These are phyloP conservation scores for Lepus americanus DNA, from an alignment of 2,113 vertebrate genomes.

Conservation along the genomic window DNA sequence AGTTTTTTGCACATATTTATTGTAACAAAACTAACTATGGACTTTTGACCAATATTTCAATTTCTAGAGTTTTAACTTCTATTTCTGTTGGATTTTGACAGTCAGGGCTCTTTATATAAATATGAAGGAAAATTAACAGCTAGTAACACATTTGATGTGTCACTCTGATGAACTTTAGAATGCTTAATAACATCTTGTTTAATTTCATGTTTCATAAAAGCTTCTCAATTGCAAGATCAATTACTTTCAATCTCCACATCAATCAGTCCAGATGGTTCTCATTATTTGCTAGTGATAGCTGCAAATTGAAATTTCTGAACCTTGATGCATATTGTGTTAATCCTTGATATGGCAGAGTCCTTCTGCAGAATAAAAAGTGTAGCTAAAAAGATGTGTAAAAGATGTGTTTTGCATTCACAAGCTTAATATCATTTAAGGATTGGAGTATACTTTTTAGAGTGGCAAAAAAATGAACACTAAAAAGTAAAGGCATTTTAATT, in stretches of 20 bases:
- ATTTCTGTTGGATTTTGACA: constrained; percentile 41
- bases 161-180: constrained; percentile 82
- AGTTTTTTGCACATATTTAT: neutral
- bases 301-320: constrained; percentile 83
- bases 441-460: constrained; percentile 19
- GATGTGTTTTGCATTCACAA: neutral
- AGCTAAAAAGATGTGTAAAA: constrained; percentile 6
- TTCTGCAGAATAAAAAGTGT: constrained; percentile 60
- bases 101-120: constrained; percentile 29
- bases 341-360: constrained; percentile 47
- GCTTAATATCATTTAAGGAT: constrained; percentile 12
- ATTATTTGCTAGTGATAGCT: constrained; percentile 81
- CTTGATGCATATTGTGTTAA: constrained; percentile 64
- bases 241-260: constrained; percentile 85
- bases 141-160: constrained; percentile 67
- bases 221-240: constrained; percentile 81
- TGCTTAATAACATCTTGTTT: constrained; percentile 82
- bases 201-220: constrained; percentile 84
- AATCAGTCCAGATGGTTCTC: constrained; percentile 83
- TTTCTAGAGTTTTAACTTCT: neutral
- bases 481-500: constrained; percentile 51
- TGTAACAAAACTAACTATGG: constrained; percentile 17
- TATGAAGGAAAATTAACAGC: constrained; percentile 38
- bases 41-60: constrained; percentile 52
- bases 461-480: neutral